Base-by-base conservation (phyloP, 2,797 vertebrate species). In the Mus spretus region DNA sequence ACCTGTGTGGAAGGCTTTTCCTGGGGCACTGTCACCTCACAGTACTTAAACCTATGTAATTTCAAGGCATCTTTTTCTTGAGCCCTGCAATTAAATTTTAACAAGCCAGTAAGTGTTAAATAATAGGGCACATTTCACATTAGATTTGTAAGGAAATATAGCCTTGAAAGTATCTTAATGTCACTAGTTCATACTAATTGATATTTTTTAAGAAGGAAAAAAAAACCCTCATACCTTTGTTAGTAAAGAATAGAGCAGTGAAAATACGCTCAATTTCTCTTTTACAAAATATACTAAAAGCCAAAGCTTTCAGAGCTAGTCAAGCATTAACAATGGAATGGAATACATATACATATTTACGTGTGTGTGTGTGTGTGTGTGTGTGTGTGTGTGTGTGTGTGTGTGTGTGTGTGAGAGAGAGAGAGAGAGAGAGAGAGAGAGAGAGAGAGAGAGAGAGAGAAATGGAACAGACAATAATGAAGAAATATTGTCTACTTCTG, bases 401-500 rank as follows among this genome's bases (percentile, higher is more conserved):
- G 13, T 34, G 13, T 67, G 12, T 67, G 13, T 67, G 14, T n/a
- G 34, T 34, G 34, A 47, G 47, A 47, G 47, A 47, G 47, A 47
- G 47, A 47, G 47, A 47, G 47, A 47, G 47, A 47, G 47, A 47
- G 47, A 47, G 47, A 47, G 47, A 47, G 47, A 47, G 47, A 47
- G 47, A 47, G 47, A 44, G 44, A 44, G 44, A 44, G 44, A 44
- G 5, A 44, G 44, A 44, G 44, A 44, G 44, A 5, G 44, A 87
- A 96, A 95, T 96, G 55, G 53, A 95, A 11, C 87, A 86, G 87
- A 88, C 31, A 95, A 91, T 96, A 96, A 94, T 91, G 96, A 95
- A 95, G 88, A 96, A 79, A 65, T 81, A 98, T 96, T 90, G 93
- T 44, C 34, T 88, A 94, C 95, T 97, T 97, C 97, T 96, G 88